Evolutionary conservation across 2,888 invertebrate genomes (phyloP).

Genomic region (Conchocele bisecta): DNA sequence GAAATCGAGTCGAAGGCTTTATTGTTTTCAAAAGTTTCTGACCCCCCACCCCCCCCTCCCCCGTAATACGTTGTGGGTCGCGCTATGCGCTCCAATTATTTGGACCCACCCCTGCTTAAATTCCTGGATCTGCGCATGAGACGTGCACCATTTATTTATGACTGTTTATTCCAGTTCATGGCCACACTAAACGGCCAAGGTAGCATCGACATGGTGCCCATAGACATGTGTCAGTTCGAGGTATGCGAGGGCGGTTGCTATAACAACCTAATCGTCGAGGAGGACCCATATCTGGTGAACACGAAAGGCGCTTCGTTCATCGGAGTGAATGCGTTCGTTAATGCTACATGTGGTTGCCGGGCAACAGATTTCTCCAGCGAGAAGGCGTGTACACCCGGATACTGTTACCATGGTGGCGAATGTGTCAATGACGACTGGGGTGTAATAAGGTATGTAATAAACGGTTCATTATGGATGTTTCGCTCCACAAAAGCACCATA

Average conservation of each 20-base stretch:
- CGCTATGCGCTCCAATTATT: no score
- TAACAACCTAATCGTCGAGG: slow-evolving; percentile 89
- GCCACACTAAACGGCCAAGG: no score
- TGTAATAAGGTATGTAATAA: slow-evolving; percentile 65
- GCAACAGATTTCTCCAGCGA: slow-evolving; percentile 88
- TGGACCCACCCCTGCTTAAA: no score
- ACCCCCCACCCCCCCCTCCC: no score
- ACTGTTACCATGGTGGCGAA: slow-evolving; percentile 96
- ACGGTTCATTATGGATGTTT: no score
- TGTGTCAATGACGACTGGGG: slow-evolving; percentile 86
- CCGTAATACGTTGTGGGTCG: no score
- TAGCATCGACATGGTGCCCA: slow-evolving; percentile 98
- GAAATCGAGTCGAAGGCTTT: no score
- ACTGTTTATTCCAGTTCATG: no score
- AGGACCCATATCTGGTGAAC: slow-evolving; percentile 89
- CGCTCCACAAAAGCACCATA: no score
- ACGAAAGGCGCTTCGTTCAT: slow-evolving; percentile 98
- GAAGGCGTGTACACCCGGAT: slow-evolving; percentile 88
- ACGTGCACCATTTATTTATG: no score
- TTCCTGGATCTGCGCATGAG: no score
- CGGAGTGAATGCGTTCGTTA: slow-evolving; percentile 95
- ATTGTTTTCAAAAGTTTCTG: no score
- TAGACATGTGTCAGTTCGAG: slow-evolving; percentile 85
- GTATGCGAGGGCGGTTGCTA: slow-evolving; percentile 91
- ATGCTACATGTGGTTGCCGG: slow-evolving; percentile 88